Percentiles rank a stretch among this genome's conserved stretches.
Evolutionary conservation across 2,113 vertebrate genomes (phyloP).

Genomic region (Herpetotheres cachinnans): DNA sequence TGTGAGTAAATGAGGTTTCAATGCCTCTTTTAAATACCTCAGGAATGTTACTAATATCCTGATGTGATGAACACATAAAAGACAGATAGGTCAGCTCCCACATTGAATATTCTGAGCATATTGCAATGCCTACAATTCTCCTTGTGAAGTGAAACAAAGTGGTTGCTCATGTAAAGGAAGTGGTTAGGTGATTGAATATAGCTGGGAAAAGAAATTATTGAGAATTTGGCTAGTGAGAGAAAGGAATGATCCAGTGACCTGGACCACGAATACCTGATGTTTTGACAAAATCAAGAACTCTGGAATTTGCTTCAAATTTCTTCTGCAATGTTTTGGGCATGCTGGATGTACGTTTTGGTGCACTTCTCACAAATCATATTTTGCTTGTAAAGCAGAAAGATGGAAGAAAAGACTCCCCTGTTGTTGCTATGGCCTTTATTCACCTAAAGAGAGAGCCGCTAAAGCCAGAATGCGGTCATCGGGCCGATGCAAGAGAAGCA

Average conservation of each 20-base stretch:
- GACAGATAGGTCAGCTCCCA: neutral
- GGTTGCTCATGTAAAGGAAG: neutral
- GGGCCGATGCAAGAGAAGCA: neutral
- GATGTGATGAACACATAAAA: neutral
- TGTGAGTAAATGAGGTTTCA: conserved; percentile 19
- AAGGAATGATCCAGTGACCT: neutral
- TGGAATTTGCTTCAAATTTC: neutral
- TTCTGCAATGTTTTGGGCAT: neutral
- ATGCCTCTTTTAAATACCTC: neutral
- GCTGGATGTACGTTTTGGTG: neutral
- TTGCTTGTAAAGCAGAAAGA: neutral
- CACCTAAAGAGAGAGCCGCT: neutral
- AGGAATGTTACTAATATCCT: neutral
- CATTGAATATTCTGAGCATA: neutral
- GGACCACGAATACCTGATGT: neutral
- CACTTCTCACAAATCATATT: neutral
- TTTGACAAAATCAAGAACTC: neutral
- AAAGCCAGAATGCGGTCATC: neutral
- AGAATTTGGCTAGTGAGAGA: neutral
- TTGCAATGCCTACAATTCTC: neutral
- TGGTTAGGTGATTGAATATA: neutral
- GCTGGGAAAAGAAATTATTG: neutral
- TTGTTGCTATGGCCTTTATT: neutral
- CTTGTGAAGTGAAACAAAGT: neutral
- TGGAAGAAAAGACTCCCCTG: neutral